Evolutionary conservation across 2,113 vertebrate genomes (phyloP).

Genomic region (Pogona vitticeps): DNA sequence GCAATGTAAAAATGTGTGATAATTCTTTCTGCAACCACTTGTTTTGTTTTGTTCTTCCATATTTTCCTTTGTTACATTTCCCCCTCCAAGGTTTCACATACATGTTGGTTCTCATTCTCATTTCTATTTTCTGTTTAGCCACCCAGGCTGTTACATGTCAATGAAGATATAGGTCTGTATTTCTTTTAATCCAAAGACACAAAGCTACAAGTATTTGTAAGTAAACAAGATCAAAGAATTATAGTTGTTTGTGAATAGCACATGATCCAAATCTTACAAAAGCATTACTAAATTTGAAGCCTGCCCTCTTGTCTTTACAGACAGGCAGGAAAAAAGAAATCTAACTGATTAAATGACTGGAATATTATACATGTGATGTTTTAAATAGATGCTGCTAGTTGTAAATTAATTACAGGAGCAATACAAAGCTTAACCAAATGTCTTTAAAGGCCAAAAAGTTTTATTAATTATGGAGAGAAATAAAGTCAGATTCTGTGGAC

Average conservation of each 20-base stretch:
- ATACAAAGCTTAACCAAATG: constrained; percentile 4
- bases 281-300: constrained; percentile 24
- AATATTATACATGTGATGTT: too few relatives aligned
- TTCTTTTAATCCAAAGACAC: constrained; percentile 48
- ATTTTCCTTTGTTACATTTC: too few relatives aligned
- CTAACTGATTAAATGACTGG: constrained; percentile 45
- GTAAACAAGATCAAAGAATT: constrained; percentile 28
- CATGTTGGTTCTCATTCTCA: neutral
- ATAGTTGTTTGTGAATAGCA: constrained; percentile 41
- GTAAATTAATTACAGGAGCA: constrained; percentile 7
- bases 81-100: too few relatives aligned
- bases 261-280: constrained; percentile 27
- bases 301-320: constrained; percentile 48
- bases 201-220: constrained; percentile 34
- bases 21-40: too few relatives aligned
- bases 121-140: neutral
- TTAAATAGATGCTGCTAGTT: neutral
- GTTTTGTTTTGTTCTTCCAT: too few relatives aligned
- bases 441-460: constrained; percentile 31
- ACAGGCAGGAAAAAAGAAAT: constrained; percentile 24
- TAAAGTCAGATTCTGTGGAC: constrained; percentile 32
- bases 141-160: neutral
- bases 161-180: constrained; percentile 7
- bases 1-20: neutral
- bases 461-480: neutral